phyloP scores from a whole-genome alignment of 2,888 invertebrate genomes.

The Agriopis leucophaearia region DNA sequence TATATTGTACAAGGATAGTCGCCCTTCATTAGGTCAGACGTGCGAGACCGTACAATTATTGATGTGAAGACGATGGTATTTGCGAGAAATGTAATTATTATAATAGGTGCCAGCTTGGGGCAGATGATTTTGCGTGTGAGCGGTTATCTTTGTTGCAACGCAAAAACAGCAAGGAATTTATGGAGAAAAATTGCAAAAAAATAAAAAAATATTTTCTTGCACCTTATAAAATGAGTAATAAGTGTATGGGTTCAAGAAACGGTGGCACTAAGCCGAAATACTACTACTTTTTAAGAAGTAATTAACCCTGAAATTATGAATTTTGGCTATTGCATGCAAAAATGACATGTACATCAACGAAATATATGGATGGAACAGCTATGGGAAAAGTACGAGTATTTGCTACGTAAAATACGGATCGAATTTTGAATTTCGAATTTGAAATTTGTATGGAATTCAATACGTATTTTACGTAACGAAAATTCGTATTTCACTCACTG shows the following conservation, averaged over 20 bases:
- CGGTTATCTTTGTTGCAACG: conserved; percentile 28
- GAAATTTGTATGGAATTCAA: too few species aligned
- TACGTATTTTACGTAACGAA: too few species aligned
- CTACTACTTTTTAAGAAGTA: too few species aligned
- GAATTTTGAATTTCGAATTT: too few species aligned
- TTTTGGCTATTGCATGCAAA: too few species aligned
- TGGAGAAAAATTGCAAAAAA: not conserved
- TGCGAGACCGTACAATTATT: conserved; percentile 46
- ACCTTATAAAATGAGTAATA: not conserved
- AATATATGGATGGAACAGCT: too few species aligned
- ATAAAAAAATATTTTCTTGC: not conserved
- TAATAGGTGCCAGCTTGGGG: conserved; percentile 40
- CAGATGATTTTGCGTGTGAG: conserved; percentile 40
- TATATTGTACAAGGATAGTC: conserved; percentile 11
- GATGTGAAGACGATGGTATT: conserved; percentile 45
- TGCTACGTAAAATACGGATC: too few species aligned
- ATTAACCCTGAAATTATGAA: too few species aligned
- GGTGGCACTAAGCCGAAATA: too few species aligned
- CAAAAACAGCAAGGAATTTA: conserved; percentile 18
- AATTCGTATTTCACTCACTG: too few species aligned
- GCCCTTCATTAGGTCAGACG: conserved; percentile 47
- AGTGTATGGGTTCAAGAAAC: not conserved
- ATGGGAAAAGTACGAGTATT: too few species aligned
- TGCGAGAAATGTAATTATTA: conserved; percentile 43
- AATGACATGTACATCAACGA: too few species aligned